Conservation (phyloP, 2,113 vertebrate species). For the Illadopsis cleaveri region DNA sequence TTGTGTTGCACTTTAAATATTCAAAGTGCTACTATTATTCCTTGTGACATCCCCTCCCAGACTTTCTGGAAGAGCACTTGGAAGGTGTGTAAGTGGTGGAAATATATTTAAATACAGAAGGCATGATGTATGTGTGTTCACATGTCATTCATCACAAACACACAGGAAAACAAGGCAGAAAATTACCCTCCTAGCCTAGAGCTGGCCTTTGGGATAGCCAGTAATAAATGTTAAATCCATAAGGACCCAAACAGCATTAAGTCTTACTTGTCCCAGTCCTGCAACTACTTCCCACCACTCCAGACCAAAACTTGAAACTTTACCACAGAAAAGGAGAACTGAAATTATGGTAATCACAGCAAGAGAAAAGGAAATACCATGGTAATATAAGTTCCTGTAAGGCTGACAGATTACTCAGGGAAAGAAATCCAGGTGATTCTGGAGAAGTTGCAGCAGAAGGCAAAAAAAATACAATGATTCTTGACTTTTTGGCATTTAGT, state of each 20-base stretch:
- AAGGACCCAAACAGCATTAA: not conserved
- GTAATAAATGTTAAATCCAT: not conserved
- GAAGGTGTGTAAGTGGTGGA: not conserved
- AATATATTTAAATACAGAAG: not conserved
- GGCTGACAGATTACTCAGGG: rapidly evolving
- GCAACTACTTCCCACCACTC: not conserved
- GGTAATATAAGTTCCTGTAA: not conserved
- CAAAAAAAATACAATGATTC: not conserved
- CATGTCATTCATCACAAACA: not conserved
- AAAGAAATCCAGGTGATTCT: not conserved
- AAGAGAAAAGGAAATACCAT: not conserved
- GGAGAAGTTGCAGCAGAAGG: not conserved
- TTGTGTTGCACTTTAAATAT: not conserved
- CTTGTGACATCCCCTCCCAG: not conserved
- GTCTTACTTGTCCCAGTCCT: not conserved
- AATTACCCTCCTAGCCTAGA: not conserved
- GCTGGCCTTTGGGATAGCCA: not conserved
- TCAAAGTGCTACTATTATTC: not conserved
- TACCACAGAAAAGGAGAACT: not conserved
- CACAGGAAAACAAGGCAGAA: not conserved
- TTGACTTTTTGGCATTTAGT: not conserved
- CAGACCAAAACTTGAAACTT: not conserved
- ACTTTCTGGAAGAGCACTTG: not conserved
- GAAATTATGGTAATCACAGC: not conserved
- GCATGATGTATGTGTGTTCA: not conserved